Evolutionary conservation across 2,797 vertebrate genomes (phyloP).

Genomic region (Epinephelus coioides): DNA sequence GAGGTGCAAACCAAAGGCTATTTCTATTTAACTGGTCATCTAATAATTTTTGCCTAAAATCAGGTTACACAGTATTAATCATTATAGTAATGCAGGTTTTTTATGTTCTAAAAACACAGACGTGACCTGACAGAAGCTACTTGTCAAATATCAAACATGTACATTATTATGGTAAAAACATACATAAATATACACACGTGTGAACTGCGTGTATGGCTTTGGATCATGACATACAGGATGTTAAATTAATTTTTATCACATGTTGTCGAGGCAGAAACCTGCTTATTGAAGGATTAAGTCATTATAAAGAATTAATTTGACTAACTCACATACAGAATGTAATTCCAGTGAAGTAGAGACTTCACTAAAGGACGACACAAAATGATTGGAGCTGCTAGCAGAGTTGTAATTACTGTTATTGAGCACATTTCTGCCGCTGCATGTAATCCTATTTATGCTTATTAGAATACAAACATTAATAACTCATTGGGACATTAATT

Average conservation of each 20-base stretch:
- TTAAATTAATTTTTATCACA: background rate
- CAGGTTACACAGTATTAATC: too few species aligned
- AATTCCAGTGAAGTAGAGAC: constrained; percentile 28
- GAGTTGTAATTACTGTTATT: constrained; percentile 55
- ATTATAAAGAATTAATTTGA: constrained; percentile 6
- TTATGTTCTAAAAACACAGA: too few species aligned
- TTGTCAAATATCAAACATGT: too few species aligned
- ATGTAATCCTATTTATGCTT: constrained; percentile 50
- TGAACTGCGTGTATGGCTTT: too few species aligned
- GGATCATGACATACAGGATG: background rate
- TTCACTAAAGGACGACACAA: constrained; percentile 20
- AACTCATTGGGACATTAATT: constrained; percentile 52
- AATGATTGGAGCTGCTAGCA: constrained; percentile 31
- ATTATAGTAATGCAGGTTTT: too few species aligned
- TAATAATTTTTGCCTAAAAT: too few species aligned
- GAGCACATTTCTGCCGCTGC: constrained; percentile 38
- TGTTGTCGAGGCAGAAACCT: background rate
- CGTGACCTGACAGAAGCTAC: too few species aligned
- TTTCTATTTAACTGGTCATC: too few species aligned
- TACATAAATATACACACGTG: too few species aligned
- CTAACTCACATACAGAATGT: constrained; percentile 5
- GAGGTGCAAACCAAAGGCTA: too few species aligned
- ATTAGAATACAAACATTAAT: constrained; percentile 50
- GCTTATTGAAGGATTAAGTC: background rate
- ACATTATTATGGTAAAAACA: too few species aligned